Base-by-base conservation (phyloP, 2,888 invertebrate genomes). In the Esperia sulphurella region DNA sequence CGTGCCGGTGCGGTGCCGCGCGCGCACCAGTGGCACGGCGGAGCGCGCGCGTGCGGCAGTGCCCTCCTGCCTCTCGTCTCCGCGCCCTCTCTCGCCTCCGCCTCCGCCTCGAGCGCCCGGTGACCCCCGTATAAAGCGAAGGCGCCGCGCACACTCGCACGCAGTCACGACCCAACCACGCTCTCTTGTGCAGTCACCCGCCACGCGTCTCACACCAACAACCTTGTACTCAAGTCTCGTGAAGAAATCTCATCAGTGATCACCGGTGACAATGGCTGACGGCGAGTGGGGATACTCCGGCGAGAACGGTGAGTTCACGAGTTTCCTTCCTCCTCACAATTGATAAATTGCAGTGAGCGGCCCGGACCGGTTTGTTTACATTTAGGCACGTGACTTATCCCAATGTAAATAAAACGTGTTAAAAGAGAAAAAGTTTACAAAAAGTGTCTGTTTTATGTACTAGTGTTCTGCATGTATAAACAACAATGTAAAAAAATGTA, bases 241-340 rank as follows among this genome's bases (percentile, higher is more conserved):
- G 43, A 33, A 41, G 21, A 21, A 21, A 39, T 8, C 39, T 39
- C 39, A n/a, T 35, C 35, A 35, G 35, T 35, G 35, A 10, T n/a
- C 35, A 40, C 42, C 62, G 58, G 72, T 68, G 68, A 65, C 59
- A 64, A 90, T 90, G 87, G 87, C 83, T 62, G 83, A 84, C 61
- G 61, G 71, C 61, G 90, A 90, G 51, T 92, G 92, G 92, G 92
- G 92, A 79, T 92, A 92, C 80, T 90, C 91, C 61, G 80, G 84
- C 64, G 87, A 86, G 59, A 92, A 92, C 75, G 92, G 92, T 92
- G 71, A 91, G 90, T 88, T 54, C 57, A 63, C 55, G 61, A 58
- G 53, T 54, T 59, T 53, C 55, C 52, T 57, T 58, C 53, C 41
- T 38, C 41, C 40, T 13, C 45, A 44, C 50, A 49, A 58, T 50